phyloP scores from a whole-genome alignment of 2,888 invertebrate species.

The Unio pictorum region DNA sequence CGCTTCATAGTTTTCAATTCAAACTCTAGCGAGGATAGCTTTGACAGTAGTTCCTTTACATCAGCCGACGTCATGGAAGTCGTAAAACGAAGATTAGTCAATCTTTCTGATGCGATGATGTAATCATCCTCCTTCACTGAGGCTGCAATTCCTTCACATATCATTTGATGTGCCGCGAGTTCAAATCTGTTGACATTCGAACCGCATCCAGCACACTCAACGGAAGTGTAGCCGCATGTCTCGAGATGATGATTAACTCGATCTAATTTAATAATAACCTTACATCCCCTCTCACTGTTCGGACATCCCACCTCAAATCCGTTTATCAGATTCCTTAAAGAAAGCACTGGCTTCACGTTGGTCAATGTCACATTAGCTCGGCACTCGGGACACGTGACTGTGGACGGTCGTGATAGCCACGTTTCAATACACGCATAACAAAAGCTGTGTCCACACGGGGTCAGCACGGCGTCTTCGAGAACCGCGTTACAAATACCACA shows the following conservation, averaged over 20 bases:
- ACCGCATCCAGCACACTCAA: slow-evolving; percentile 64
- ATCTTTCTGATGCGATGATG: slow-evolving; percentile 13
- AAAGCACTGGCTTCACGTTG: slow-evolving; percentile 55
- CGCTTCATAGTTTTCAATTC: slow-evolving; percentile 55
- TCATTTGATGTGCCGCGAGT: slow-evolving; percentile 60
- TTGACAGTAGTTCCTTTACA: slow-evolving; percentile 49
- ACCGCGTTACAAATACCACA: slow-evolving; percentile 67
- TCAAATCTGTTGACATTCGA: slow-evolving; percentile 48
- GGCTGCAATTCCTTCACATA: slow-evolving; percentile 73
- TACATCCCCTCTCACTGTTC: slow-evolving; percentile 54
- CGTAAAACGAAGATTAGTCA: slow-evolving; percentile 25
- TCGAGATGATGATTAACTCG: slow-evolving; percentile 44
- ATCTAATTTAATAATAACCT: slow-evolving; percentile 55
- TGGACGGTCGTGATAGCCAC: slow-evolving; percentile 59
- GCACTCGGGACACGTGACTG: slow-evolving; percentile 64
- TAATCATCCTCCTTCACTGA: slow-evolving; percentile 52
- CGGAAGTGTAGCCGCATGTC: slow-evolving; percentile 54
- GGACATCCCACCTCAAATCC: slow-evolving; percentile 60
- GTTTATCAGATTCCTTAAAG: slow-evolving; percentile 63
- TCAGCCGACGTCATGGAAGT: slow-evolving; percentile 37
- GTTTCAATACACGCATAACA: slow-evolving; percentile 61
- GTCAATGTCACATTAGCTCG: slow-evolving; percentile 34
- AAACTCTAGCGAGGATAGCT: slow-evolving; percentile 60
- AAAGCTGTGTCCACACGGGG: slow-evolving; percentile 68
- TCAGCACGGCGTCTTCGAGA: slow-evolving; percentile 64